Conservation (phyloP, 2,113 vertebrate genomes). For the Ramphastos sulfuratus region DNA sequence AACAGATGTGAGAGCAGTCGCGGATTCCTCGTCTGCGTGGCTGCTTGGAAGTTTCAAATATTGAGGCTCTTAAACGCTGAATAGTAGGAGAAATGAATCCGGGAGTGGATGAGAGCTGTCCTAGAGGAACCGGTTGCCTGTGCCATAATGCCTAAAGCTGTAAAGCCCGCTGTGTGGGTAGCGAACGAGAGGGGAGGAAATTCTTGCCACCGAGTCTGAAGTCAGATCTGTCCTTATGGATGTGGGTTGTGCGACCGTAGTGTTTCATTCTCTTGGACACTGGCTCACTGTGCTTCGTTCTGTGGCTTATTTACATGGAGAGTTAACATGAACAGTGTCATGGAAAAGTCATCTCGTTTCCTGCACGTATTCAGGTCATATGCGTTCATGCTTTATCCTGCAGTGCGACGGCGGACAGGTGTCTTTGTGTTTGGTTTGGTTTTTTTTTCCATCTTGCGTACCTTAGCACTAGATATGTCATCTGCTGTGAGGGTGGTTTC, state of each 20-base stretch:
- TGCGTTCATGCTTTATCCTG: background rate
- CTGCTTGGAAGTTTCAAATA: background rate
- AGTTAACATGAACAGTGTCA: background rate
- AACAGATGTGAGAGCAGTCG: rapidly evolving
- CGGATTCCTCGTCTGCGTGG: background rate
- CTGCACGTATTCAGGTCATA: background rate
- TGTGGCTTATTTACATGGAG: rapidly evolving
- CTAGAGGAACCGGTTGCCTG: background rate
- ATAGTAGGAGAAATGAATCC: rapidly evolving
- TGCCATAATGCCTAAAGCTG: background rate
- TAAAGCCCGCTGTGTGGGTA: rapidly evolving
- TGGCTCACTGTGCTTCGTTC: background rate
- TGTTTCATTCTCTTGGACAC: background rate
- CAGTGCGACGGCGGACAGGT: background rate
- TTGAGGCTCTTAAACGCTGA: background rate
- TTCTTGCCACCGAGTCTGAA: background rate
- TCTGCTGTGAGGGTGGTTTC: background rate
- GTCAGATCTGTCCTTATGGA: background rate
- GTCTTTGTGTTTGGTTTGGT: background rate
- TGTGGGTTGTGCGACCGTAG: rapidly evolving
- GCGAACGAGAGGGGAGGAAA: background rate
- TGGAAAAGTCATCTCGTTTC: background rate
- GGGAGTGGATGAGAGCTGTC: background rate
- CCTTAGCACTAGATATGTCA: background rate
- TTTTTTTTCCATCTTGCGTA: background rate